Evolutionary conservation across 2,797 vertebrate genomes (phyloP).

Genomic region (Semotilus atromaculatus): DNA sequence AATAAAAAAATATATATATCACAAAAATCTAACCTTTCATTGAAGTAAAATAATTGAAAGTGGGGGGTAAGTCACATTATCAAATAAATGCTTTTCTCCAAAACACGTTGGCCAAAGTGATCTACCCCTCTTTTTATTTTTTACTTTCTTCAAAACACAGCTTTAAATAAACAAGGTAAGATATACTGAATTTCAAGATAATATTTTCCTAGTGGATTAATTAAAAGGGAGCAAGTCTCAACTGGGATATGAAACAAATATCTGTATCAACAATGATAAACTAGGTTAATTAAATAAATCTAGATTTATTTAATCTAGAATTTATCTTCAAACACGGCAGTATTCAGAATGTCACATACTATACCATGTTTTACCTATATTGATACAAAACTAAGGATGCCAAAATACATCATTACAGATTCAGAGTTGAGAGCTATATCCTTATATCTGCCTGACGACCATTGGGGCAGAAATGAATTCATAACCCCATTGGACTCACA

Average conservation of each 20-base stretch:
- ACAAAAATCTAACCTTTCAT: no score
- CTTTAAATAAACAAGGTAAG: constrained; percentile 7
- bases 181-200: constrained; percentile 38
- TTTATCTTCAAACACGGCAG: background rate
- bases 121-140: background rate
- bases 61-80: no score
- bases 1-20: no score
- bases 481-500: constrained; percentile 1
- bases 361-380: background rate
- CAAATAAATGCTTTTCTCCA: no score
- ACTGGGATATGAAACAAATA: constrained; percentile 32
- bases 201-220: constrained; percentile 50
- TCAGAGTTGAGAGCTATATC: background rate
- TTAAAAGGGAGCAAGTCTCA: constrained; percentile 45
- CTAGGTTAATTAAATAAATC: constrained; percentile 17
- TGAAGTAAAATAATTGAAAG: no score
- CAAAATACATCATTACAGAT: background rate
- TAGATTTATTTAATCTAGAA: constrained; percentile 1
- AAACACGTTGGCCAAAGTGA: no score
- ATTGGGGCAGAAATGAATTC: background rate
- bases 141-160: background rate
- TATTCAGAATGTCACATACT: background rate
- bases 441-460: constrained; percentile 1
- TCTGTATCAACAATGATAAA: constrained; percentile 25
- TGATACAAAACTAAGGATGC: background rate